phyloP scores from a whole-genome alignment of 2,113 vertebrate genomes.

The Machaerirhynchus nigripectus region DNA sequence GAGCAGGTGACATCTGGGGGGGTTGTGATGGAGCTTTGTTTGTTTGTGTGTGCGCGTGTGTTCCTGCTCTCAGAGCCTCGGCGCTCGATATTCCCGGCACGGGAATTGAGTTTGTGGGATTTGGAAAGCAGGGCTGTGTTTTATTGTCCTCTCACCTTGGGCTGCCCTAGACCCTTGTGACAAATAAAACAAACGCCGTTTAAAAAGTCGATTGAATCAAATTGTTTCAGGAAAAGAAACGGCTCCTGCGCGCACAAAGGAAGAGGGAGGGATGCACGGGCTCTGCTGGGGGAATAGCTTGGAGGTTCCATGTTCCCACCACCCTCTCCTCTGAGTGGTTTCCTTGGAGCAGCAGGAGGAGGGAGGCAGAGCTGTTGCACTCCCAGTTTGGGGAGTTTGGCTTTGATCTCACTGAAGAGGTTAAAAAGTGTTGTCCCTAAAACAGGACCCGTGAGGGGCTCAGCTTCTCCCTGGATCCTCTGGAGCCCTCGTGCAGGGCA shows the following conservation, averaged over 20 bases:
- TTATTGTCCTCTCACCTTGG: neutral
- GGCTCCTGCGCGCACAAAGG: neutral
- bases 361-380: neutral
- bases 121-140: neutral
- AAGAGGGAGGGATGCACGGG: neutral
- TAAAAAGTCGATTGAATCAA: neutral
- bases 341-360: neutral
- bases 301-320: neutral
- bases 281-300: neutral
- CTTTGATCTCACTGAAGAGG: neutral
- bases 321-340: neutral
- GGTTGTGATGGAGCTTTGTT: neutral
- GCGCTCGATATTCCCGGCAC: neutral
- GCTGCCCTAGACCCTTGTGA: neutral
- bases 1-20: neutral
- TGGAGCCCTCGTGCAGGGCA: fast-evolving
- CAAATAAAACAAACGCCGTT: neutral
- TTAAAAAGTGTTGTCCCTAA: neutral
- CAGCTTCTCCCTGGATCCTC: neutral
- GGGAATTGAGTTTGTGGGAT: neutral
- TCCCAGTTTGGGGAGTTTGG: neutral
- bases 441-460: neutral
- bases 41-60: fast-evolving
- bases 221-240: neutral
- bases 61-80: neutral